Evolutionary conservation across 2,113 vertebrate genomes (phyloP).

Genomic region (Calypte anna): DNA sequence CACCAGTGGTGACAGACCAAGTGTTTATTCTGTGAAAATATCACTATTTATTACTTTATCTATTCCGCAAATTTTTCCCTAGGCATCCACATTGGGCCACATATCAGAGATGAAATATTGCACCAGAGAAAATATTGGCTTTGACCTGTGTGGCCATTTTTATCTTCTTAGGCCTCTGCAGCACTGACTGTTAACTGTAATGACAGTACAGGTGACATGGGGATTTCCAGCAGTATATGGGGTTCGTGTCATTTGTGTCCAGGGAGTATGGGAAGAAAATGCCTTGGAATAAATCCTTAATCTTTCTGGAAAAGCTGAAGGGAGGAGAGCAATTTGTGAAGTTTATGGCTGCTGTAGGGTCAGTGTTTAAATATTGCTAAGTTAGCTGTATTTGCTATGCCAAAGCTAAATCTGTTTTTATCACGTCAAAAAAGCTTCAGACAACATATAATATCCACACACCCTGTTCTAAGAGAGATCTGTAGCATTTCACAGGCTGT

Average conservation of each 20-base stretch:
- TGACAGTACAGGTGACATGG: neutral
- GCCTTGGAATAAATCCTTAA: neutral
- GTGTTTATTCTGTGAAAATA: neutral
- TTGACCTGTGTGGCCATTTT: neutral
- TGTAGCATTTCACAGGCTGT: neutral
- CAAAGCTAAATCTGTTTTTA: neutral
- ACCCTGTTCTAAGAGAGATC: neutral
- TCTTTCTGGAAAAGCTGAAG: slow-evolving; percentile 1
- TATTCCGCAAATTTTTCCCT: neutral
- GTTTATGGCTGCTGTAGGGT: neutral
- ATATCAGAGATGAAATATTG: neutral
- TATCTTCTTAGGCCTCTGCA: neutral
- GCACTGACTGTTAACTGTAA: neutral
- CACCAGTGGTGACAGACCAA: neutral
- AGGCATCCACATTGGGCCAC: neutral
- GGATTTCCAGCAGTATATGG: neutral
- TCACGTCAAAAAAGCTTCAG: neutral
- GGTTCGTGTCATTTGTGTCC: neutral
- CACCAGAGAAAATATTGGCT: neutral
- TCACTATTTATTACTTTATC: neutral
- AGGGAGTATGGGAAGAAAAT: neutral
- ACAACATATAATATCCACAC: neutral
- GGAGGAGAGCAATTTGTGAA: neutral
- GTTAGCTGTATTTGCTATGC: neutral
- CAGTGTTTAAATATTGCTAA: neutral